phyloP scores from a whole-genome alignment of 2,797 vertebrate genomes.

The Anguilla obscura region DNA sequence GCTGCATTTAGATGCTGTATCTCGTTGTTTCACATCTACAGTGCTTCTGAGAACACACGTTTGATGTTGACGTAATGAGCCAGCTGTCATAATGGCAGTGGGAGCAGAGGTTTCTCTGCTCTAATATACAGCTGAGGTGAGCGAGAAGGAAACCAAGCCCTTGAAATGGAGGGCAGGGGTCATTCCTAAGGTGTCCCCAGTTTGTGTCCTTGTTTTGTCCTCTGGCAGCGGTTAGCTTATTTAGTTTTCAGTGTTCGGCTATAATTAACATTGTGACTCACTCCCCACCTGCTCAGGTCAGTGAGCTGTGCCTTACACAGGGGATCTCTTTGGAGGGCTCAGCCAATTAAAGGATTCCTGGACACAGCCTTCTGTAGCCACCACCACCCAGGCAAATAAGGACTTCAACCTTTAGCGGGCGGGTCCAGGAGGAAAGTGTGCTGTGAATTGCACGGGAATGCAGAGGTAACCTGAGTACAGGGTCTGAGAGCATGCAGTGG shows the following conservation, averaged over 20 bases:
- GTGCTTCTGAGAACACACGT: background rate
- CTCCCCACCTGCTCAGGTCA: slow-evolving; percentile 41
- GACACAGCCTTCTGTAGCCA: background rate
- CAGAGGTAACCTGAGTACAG: background rate
- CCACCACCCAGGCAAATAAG: background rate
- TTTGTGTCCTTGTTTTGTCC: slow-evolving; percentile 25
- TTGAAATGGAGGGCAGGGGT: background rate
- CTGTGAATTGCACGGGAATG: background rate
- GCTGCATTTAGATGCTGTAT: background rate
- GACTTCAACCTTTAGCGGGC: slow-evolving; percentile 26
- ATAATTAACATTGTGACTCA: slow-evolving; percentile 57
- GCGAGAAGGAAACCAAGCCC: background rate
- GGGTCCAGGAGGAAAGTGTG: background rate
- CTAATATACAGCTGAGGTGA: background rate
- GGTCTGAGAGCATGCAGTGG: background rate
- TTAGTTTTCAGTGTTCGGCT: slow-evolving; percentile 43
- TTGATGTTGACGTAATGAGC: background rate
- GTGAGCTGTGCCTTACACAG: background rate
- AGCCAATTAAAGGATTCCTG: slow-evolving; percentile 33
- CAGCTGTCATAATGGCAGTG: background rate
- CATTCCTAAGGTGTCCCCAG: background rate
- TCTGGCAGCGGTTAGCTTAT: slow-evolving; percentile 31
- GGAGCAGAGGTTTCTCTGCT: background rate
- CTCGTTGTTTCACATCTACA: background rate
- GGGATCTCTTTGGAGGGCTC: background rate